Conservation (phyloP, 2,888 invertebrate genomes). For the Smittia sp. region DNA sequence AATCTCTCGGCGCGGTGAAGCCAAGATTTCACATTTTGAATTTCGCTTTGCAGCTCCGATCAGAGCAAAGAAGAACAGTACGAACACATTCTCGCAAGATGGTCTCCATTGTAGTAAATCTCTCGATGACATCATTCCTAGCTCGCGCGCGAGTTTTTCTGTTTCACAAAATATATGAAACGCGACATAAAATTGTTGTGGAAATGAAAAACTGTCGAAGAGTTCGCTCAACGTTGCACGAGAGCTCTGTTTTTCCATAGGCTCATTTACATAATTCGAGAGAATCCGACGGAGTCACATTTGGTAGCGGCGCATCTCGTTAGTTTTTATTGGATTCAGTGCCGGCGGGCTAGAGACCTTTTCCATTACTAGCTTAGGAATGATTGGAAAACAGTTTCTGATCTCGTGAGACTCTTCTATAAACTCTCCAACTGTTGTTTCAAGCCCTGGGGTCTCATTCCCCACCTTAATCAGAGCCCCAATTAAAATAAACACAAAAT, state of each 20-base stretch:
- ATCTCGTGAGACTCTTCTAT: no score
- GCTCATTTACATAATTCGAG: conserved; percentile 3
- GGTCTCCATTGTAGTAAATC: conserved; percentile 20
- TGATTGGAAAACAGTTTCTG: no score
- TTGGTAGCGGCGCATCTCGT: not conserved
- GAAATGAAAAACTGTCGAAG: conserved; percentile 20
- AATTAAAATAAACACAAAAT: not conserved
- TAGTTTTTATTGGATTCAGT: not conserved
- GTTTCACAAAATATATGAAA: not conserved
- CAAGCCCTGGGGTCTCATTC: no score
- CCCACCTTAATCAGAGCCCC: not conserved
- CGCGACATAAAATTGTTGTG: not conserved
- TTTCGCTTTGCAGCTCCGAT: not conserved
- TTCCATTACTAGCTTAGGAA: no score
- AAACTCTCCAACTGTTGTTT: no score
- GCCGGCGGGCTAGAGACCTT: not conserved
- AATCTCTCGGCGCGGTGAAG: no score
- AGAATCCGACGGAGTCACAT: conserved; percentile 1
- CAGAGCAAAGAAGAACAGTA: not conserved
- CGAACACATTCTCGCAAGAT: conserved; percentile 1
- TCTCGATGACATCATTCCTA: conserved; percentile 28
- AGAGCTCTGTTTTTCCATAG: not conserved
- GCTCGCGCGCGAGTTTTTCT: conserved; percentile 13
- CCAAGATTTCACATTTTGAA: not conserved
- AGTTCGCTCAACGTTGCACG: not conserved